Base-by-base conservation (phyloP, 1,140 invertebrate genomes). In the Gonatopus flavifemur region DNA sequence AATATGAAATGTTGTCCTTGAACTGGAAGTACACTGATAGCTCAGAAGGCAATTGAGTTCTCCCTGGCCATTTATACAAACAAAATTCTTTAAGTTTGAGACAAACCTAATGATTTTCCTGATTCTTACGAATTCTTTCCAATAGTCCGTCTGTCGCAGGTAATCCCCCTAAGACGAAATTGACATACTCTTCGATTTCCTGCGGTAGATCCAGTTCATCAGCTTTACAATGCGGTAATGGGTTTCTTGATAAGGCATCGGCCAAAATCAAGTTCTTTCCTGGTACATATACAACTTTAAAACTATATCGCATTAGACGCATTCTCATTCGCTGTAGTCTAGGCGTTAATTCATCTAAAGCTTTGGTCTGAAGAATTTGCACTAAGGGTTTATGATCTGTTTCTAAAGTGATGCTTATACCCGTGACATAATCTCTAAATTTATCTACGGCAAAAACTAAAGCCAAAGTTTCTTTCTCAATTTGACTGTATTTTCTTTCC, bases 381-480 rank as follows among this genome's bases (percentile, higher is more conserved):
- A 66, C 19, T 13, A 72, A 48, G 0, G 67, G 64, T 22, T 67
- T 62, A 39, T 72, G 64, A 47, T 72, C 69, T 1, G 62, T 68
- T 53, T 60, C 60, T 5, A 72, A 18, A 4, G 30, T 43, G 28
- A 70, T 49, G 2, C 19, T 8, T 2, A 52, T 13, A 4, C 59
- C 59, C 22, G 33, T 42, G 19, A 68, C 43, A 39, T 61, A 69
- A n/a, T 67, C 57, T 24, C 37, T 13, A 64, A 76, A 80, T 45
- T 59, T 57, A 48, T 67, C 53, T 49, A 37, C 64, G 10, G 52
- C 59, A 49, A 49, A 70, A 36, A 59, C 40, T 6, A 78, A 60
- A 24, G 63, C 69, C 9, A 73, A 52, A 9, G 55, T 49, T 56
- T 80, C 74, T 45, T 68, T 74, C 38, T 80, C 74, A 13, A 76